Evolutionary conservation across 1,140 invertebrate genomes (phyloP).

Genomic region (Drosophila equinoxialis): DNA sequence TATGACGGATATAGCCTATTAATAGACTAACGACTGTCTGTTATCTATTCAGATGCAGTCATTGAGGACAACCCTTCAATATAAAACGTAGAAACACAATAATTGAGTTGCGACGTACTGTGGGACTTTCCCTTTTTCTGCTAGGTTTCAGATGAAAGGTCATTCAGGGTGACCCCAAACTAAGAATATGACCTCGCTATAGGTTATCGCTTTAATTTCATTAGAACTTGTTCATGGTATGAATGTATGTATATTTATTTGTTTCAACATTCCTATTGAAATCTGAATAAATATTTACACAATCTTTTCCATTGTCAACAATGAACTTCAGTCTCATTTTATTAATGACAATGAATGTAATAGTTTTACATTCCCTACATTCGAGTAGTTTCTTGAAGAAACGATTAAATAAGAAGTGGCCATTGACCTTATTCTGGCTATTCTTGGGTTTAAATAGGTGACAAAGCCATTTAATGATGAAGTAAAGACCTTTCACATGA

Average conservation of each 20-base stretch:
- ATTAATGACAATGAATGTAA: no score
- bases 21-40: constrained; percentile 39
- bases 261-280: background rate
- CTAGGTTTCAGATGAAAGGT: background rate
- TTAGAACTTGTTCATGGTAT: background rate
- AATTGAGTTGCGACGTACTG: background rate
- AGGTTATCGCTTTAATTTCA: background rate
- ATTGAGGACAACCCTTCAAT: constrained; percentile 5
- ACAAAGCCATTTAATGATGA: no score
- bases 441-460: no score
- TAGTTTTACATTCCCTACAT: no score
- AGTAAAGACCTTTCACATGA: no score
- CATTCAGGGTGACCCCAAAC: constrained; percentile 14
- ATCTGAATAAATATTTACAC: background rate
- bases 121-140: background rate
- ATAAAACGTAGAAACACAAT: background rate
- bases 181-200: constrained; percentile 6
- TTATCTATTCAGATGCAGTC: constrained; percentile 23
- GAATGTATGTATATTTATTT: background rate
- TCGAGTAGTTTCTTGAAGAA: no score
- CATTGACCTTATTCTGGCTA: background rate
- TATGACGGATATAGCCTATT: constrained; percentile 32
- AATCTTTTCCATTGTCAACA: background rate
- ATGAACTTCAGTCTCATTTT: background rate
- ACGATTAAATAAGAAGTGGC: background rate